phyloP scores from a whole-genome alignment of 2,888 invertebrate species.

The Lepidochrysops patricia region DNA sequence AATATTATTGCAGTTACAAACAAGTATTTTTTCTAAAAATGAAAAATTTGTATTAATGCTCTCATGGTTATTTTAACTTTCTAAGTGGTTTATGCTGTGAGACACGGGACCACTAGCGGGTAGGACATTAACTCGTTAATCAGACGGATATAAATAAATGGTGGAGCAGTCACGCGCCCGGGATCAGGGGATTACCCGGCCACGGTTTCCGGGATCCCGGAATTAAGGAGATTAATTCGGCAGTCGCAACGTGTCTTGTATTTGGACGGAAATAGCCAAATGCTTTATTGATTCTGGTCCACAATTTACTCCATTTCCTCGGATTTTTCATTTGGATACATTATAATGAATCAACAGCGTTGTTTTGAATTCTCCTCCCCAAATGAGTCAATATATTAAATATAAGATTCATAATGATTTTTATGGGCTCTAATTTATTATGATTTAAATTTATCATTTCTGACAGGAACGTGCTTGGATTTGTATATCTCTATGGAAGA shows the following conservation, averaged over 20 bases:
- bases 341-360: background rate
- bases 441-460: background rate
- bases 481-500: background rate
- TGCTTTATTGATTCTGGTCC: background rate
- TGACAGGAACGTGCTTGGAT: background rate
- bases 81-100: background rate
- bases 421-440: background rate
- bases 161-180: conserved; percentile 28
- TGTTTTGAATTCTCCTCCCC: background rate
- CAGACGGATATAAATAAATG: conserved; percentile 22
- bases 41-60: too few relatives aligned
- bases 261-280: background rate
- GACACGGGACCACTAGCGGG: background rate
- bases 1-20: too few relatives aligned
- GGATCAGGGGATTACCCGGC: conserved; percentile 33
- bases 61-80: background rate
- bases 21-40: too few relatives aligned
- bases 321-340: background rate
- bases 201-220: conserved; percentile 20
- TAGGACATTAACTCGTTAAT: conserved; percentile 8
- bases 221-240: conserved; percentile 15
- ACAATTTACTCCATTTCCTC: background rate
- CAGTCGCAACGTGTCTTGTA: background rate
- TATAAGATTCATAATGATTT: background rate
- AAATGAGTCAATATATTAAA: background rate